Conservation (phyloP, 1,140 invertebrate genomes). For the Drosophila arawakana region DNA sequence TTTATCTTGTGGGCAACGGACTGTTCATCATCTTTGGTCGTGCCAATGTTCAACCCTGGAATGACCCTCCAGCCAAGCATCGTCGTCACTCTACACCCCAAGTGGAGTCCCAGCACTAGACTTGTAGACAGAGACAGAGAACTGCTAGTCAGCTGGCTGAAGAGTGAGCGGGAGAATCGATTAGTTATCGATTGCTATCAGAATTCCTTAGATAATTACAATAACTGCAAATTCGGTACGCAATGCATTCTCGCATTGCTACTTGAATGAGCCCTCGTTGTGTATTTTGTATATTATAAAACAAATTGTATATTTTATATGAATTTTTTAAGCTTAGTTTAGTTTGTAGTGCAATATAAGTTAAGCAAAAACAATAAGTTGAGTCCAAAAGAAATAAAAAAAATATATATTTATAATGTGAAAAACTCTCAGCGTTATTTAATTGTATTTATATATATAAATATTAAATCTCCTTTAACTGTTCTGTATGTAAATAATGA, state of each 20-base stretch:
- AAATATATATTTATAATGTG: neutral
- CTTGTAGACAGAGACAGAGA: conserved; percentile 14
- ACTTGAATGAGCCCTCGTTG: conserved; percentile 9
- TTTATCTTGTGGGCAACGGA: conserved; percentile 89
- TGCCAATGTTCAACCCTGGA: conserved; percentile 88
- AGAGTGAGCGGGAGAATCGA: conserved; percentile 8
- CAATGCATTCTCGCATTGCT: conserved; percentile 34
- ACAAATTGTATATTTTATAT: conserved; percentile 52
- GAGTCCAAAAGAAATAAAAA: conserved; percentile 20
- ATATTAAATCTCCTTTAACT: too few species aligned
- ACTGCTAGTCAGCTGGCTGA: conserved; percentile 61
- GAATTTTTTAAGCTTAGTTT: conserved; percentile 40
- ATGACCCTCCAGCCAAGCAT: conserved; percentile 85
- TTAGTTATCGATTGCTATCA: conserved; percentile 12
- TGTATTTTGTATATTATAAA: conserved; percentile 30
- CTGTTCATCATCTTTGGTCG: conserved; percentile 89
- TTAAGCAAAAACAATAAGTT: conserved; percentile 45
- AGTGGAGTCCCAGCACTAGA: conserved; percentile 70
- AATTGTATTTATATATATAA: too few species aligned
- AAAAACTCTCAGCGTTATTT: neutral
- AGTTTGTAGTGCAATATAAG: conserved; percentile 36
- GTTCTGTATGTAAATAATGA: neutral
- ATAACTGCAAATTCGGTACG: conserved; percentile 22
- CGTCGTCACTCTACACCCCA: conserved; percentile 65
- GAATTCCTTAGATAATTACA: conserved; percentile 22